These are phyloP conservation scores for Sinonovacula constricta DNA, from an alignment of 1,140 invertebrate species.

Conservation along the genomic window DNA sequence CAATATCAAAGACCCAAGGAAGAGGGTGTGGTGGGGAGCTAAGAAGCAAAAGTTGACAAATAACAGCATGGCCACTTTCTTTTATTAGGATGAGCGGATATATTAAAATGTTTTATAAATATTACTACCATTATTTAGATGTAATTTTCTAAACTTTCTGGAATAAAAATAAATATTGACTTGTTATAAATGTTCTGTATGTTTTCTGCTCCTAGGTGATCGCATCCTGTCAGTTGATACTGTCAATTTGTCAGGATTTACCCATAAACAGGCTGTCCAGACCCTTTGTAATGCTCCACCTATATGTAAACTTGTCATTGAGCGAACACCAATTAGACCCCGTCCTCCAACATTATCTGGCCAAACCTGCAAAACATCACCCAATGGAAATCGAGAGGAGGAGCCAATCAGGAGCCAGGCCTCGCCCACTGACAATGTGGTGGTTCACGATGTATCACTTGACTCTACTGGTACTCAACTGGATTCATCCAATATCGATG, in stretches of 20 bases:
- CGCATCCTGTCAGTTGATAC: conserved; percentile 40
- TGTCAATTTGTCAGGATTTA: conserved; percentile 22
- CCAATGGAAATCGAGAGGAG: neutral
- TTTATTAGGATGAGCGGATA: too few species aligned
- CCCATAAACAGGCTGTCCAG: conserved; percentile 44
- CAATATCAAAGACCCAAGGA: too few species aligned
- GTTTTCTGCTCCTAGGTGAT: conserved; percentile 38
- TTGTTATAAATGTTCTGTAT: too few species aligned
- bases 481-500: neutral
- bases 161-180: too few species aligned
- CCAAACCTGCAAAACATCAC: neutral
- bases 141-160: too few species aligned
- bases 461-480: neutral
- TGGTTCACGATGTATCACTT: neutral
- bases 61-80: too few species aligned
- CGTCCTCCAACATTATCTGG: neutral
- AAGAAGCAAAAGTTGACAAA: too few species aligned
- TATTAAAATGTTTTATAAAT: too few species aligned
- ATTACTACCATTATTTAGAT: too few species aligned
- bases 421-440: neutral
- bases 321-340: neutral
- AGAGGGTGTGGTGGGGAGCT: too few species aligned
- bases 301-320: conserved; percentile 33
- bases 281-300: conserved; percentile 40
- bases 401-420: neutral